Conservation (phyloP, 2,888 invertebrate genomes). For the Tenodera sinensis region DNA sequence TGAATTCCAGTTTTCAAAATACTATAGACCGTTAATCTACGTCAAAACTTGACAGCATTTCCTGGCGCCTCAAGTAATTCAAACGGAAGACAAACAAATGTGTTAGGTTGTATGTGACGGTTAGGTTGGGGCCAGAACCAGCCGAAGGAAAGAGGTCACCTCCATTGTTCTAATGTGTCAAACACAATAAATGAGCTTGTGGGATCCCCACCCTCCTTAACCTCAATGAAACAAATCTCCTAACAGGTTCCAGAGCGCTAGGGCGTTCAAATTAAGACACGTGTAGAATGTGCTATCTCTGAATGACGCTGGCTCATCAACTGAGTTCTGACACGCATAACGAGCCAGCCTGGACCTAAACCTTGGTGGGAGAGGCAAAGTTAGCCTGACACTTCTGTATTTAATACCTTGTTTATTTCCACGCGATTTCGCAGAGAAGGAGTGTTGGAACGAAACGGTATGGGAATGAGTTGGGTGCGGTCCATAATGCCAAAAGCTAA, state of each 20-base stretch:
- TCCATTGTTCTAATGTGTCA: background rate
- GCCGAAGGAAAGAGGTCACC: background rate
- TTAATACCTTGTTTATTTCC: background rate
- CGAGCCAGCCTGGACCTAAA: background rate
- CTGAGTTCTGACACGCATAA: background rate
- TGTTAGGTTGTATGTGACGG: background rate
- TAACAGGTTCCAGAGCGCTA: background rate
- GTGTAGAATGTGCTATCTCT: background rate
- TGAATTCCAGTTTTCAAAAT: background rate
- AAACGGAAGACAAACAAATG: background rate
- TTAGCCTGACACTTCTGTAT: background rate
- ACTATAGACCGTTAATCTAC: background rate
- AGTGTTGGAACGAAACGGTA: background rate
- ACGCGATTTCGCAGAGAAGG: background rate
- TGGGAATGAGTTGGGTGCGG: background rate
- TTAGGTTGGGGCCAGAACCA: background rate
- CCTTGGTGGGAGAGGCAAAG: background rate
- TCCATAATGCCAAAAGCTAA: background rate
- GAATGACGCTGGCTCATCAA: background rate
- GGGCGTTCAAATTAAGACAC: background rate
- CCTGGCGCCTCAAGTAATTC: background rate
- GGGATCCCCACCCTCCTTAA: background rate
- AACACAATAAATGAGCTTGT: background rate
- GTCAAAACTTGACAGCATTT: background rate
- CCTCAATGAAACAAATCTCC: background rate